Base-by-base conservation (phyloP, 2,888 invertebrate genomes). In the Dynastes grantii region DNA sequence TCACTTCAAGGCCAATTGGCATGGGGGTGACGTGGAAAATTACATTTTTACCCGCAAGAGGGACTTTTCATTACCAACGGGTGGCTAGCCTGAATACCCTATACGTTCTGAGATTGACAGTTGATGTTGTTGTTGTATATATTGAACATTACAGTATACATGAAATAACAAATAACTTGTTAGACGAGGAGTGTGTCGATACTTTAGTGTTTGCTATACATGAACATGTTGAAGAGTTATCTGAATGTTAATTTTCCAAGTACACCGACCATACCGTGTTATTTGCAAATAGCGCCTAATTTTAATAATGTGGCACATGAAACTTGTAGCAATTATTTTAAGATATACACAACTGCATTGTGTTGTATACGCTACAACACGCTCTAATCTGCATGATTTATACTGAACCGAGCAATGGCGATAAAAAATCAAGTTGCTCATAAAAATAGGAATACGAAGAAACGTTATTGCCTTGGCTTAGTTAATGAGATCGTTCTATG, bases 401-500 rank as follows among this genome's bases (percentile, higher is more conserved):
- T 51, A 45, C 40, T 71, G 6, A 53, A 70, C 71, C 27, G 29
- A 6, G 45, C n/a, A 16, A 40, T 13, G 61, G 3, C 45, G 73
- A 29, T 61, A 45, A 45, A 58, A 75, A 61, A 45, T 58, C 45
- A 55, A 75, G 22, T 13, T 45, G 27, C 45, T 45, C 61, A 29
- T 75, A 75, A 75, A 75, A 61, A 75, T 13, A 13, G 27, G 51
- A 64, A 16, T 40, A 77, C 22, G 77, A 53, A 29, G 68, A 77
- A 77, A 77, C 71, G 63, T 77, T 61, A 53, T 68, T 32, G 61
- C 45, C 27, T 55, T 45, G 16, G 27, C 6, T 29, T 32, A 70
- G 68, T 76, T 79, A 79, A 79, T 79, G 70, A 55, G 58, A 51
- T 68, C 58, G 37, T 76, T 76, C 76, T 68, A 76, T 79, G 78